Evolutionary conservation across 2,888 invertebrate species (phyloP), one percentile per base, ranked within the genome.

Genomic region (Scaptomyza flava): DNA sequence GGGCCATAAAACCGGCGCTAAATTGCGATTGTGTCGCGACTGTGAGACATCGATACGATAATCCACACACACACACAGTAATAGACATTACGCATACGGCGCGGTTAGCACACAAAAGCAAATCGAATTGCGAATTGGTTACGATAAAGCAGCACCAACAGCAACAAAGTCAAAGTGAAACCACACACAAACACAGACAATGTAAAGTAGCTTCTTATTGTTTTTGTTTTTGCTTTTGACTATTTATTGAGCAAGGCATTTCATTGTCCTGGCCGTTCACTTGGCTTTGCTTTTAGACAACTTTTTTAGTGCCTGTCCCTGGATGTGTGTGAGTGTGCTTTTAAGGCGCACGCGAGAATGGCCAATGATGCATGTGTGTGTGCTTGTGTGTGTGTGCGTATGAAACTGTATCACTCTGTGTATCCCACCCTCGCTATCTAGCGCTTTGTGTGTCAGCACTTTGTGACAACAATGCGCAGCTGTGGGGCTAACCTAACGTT

Each of bases 21-120:
- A 81, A 81, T 83, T 81, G 84, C 84, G 81, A 87, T 81, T 81
- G 87, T 81, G 87, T 86, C 81, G 84, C 81, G 87, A 81, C 81
- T 77, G 71, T 48, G 61, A 73, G 73, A 72, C 66, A 74, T 42
- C 68, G 68, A 76, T 56, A 79, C 63, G 56, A 58, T 45, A 31
- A 66, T 34, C 34, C 31, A 43, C 30, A 61, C 46, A 46, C 45
- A 62, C 46, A 41, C 59, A 48, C 46, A 54, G 64, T 72, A 68
- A 76, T 72, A 76, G 69, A 81, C 81, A 86, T 86, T 86, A 86
- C 84, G 85, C 81, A 87, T 87, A 82, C 84, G 85, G 63, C 81
- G 81, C 47, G 79, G 53, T 76, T 46, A 70, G 66, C 71, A 71
- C 58, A 87, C 85, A 87, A 82, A 84, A 85, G 87, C 87, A 87